phyloP scores from a whole-genome alignment of 2,888 invertebrate species.

The Ramazzottius varieornatus region DNA sequence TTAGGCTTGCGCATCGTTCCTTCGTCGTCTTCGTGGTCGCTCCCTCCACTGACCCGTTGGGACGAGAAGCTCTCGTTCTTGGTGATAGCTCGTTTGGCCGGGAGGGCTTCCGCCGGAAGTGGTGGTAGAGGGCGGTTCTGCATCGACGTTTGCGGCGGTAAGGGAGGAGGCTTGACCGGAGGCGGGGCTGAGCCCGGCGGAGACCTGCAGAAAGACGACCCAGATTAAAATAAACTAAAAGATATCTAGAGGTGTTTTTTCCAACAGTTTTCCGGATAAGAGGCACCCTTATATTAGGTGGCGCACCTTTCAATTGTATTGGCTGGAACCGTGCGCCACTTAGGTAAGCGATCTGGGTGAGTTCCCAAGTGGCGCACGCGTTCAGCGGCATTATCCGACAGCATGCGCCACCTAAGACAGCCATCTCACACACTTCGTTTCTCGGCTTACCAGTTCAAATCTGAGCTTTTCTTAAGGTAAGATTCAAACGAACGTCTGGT shows the following conservation, averaged over 20 bases:
- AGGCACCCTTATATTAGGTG: no score
- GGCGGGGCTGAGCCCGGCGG: neutral
- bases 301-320: no score
- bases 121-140: neutral
- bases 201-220: neutral
- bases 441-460: no score
- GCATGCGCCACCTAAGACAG: no score
- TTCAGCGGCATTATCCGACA: no score
- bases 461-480: no score
- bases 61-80: neutral
- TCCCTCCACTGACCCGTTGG: conserved; percentile 2
- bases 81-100: neutral
- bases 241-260: neutral
- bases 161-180: neutral
- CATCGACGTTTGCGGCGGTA: neutral
- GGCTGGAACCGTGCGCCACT: neutral
- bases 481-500: neutral
- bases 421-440: no score
- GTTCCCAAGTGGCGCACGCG: neutral
- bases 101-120: neutral
- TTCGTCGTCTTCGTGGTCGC: conserved; percentile 7
- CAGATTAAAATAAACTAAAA: neutral
- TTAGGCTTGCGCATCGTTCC: neutral
- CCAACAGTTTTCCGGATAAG: no score
- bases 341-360: no score